Base-by-base conservation (phyloP, 2,113 vertebrate genomes). In the Myiozetetes cayanensis region DNA sequence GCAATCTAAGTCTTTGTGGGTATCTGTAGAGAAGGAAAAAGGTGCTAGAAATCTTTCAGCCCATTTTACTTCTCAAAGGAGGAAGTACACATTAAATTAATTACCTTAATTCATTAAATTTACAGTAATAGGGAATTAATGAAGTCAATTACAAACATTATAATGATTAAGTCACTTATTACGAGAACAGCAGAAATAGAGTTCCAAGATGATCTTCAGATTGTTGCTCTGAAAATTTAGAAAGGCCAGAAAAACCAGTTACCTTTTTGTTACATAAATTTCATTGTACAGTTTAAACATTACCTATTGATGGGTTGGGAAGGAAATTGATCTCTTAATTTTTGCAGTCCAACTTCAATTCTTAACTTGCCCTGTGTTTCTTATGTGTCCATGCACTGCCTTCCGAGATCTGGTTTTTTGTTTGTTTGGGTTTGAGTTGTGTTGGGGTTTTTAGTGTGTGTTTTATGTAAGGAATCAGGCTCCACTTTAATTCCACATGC, bases 361-460 rank as follows among this genome's bases (percentile, higher is more conserved):
- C 28, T 79, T 78, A 74, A 53, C 39, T 43, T 27, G 24, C 4
- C 7, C 20, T 18, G 4, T 50, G 31, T 61, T 58, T 78, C 58
- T 83, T 19, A 19, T 3, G 3, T 43, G 15, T 27, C 8, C 44
- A 37, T 11, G 11, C 16, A 43, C 8, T 68, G 19, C 5, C n/a
- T n/a, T 61, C 41, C n/a, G 35, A 41, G 14, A 33, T 21, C 6
- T 23, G 6, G 0, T 39, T 30, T 21, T 33, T 28, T 25, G 15
- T 25, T 58, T 65, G 16, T 10, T 28, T 43, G 4, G 3, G 10
- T 35, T 66, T 52, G 46, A 14, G 8, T 10, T 55, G 35, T 21
- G 6, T 17, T 33, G 2, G 21, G 3, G 1, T 3, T 50, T 59
- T 49, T 21, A 24, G 2, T 35, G 22, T 33, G 27, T 9, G 7